These are phyloP conservation scores for Eupithecia inturbata DNA, from an alignment of 2,888 invertebrate genomes.

Conservation along the genomic window DNA sequence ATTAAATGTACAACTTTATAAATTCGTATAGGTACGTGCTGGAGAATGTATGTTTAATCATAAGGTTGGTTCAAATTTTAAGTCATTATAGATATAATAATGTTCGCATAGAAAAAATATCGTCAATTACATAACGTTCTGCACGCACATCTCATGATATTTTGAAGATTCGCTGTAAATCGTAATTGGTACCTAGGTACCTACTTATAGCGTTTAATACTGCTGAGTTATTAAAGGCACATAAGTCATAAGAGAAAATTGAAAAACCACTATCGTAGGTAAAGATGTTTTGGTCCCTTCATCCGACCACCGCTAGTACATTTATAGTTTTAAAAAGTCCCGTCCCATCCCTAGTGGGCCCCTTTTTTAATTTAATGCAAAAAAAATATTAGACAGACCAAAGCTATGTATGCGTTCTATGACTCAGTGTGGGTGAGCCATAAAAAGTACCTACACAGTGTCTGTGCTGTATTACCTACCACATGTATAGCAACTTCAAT, in stretches of 20 bases:
- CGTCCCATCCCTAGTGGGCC: constrained; percentile 60
- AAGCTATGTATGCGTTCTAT: constrained; percentile 45
- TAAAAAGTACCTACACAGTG: constrained; percentile 40
- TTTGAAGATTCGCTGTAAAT: constrained; percentile 5
- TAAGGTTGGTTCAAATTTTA: constrained; percentile 25
- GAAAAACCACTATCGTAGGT: not conserved
- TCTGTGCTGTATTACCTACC: constrained; percentile 33
- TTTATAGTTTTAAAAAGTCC: constrained; percentile 12
- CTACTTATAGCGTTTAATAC: not conserved
- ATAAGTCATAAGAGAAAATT: not conserved
- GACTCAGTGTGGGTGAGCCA: constrained; percentile 48
- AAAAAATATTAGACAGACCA: constrained; percentile 53
- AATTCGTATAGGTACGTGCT: constrained; percentile 69
- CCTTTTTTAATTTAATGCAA: constrained; percentile 61
- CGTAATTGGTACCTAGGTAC: not conserved
- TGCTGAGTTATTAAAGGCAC: too few species aligned
- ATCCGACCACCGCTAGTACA: not conserved
- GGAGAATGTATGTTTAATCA: constrained; percentile 63
- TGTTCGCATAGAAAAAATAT: not conserved
- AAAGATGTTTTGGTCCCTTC: not conserved
- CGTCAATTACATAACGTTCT: constrained; percentile 27
- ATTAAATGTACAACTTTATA: constrained; percentile 83
- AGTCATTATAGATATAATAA: constrained; percentile 6
- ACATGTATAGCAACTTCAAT: constrained; percentile 50
- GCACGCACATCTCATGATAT: constrained; percentile 19